phyloP scores from a whole-genome alignment of 64 coral and sea anemone species.

The Exaiptasia diaphana region DNA sequence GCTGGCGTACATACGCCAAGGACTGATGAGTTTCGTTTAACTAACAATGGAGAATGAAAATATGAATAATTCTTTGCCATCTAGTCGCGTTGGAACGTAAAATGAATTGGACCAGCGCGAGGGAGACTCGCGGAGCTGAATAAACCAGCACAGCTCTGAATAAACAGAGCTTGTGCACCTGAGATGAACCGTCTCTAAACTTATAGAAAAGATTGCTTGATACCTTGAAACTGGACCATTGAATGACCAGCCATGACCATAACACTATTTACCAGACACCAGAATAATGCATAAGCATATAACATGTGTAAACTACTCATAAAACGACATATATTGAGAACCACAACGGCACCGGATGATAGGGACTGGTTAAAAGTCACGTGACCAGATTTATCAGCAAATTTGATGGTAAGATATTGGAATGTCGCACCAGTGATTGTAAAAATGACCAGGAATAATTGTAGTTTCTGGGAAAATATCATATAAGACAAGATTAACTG shows the following conservation, averaged over 20 bases:
- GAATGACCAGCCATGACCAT: slow-evolving; percentile 50
- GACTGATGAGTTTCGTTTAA: no score
- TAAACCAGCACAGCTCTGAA: no score
- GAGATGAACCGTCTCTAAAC: no score
- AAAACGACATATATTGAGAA: slow-evolving; percentile 36
- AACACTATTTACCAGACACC: slow-evolving; percentile 34
- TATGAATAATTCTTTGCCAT: no score
- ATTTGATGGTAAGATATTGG: slow-evolving; percentile 43
- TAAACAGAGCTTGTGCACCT: no score
- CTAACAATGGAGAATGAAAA: no score
- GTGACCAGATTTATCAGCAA: slow-evolving; percentile 35
- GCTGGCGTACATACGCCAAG: no score
- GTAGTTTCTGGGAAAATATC: slow-evolving; percentile 27
- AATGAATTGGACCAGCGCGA: no score
- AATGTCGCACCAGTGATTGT: slow-evolving; percentile 2
- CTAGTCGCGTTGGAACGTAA: no score
- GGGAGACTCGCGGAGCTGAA: no score
- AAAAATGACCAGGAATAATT: slow-evolving; percentile 18
- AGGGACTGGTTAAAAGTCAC: slow-evolving; percentile 7
- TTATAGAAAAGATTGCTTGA: no score
- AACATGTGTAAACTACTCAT: slow-evolving; percentile 40
- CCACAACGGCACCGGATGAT: not conserved
- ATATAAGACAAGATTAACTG: not conserved
- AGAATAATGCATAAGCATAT: slow-evolving; percentile 53
- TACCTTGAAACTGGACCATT: slow-evolving; percentile 62